Evolutionary conservation across 2,888 invertebrate species (phyloP).

Genomic region (Trachelus tabidus): DNA sequence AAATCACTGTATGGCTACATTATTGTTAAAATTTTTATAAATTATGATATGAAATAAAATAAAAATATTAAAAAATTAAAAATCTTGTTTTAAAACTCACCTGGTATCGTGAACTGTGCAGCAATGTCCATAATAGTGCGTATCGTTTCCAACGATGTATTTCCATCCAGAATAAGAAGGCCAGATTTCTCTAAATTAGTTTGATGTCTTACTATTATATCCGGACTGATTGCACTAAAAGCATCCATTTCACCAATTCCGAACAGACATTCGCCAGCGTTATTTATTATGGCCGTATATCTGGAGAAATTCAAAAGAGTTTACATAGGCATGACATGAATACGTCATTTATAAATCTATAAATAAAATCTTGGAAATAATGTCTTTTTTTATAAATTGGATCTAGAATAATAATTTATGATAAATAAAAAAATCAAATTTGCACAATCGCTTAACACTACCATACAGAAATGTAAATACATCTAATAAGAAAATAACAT

Average conservation of each 20-base stretch:
- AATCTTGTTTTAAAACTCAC: constrained; percentile 66
- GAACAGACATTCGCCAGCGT: constrained; percentile 80
- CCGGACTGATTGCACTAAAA: constrained; percentile 76
- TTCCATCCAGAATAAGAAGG: constrained; percentile 87
- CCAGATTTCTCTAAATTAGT: constrained; percentile 73
- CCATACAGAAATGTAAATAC: no score
- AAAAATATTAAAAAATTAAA: no score
- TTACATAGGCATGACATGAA: not conserved
- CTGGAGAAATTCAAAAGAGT: constrained; percentile 71
- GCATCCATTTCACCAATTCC: constrained; percentile 88
- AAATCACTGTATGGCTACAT: constrained; percentile 22
- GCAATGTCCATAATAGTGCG: constrained; percentile 74
- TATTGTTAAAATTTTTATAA: constrained; percentile 30
- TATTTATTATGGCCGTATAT: constrained; percentile 81
- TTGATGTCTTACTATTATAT: constrained; percentile 73
- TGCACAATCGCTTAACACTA: no score
- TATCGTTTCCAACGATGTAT: constrained; percentile 78
- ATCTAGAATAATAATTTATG: not conserved
- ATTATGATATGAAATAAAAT: not conserved
- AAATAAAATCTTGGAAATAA: constrained; percentile 1
- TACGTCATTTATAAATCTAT: not conserved
- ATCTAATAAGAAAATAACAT: no score
- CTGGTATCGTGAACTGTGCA: constrained; percentile 73
- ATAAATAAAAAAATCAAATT: no score
- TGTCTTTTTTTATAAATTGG: not conserved